phyloP scores from a whole-genome alignment of 2,797 vertebrate species.

The Valencia hispanica region DNA sequence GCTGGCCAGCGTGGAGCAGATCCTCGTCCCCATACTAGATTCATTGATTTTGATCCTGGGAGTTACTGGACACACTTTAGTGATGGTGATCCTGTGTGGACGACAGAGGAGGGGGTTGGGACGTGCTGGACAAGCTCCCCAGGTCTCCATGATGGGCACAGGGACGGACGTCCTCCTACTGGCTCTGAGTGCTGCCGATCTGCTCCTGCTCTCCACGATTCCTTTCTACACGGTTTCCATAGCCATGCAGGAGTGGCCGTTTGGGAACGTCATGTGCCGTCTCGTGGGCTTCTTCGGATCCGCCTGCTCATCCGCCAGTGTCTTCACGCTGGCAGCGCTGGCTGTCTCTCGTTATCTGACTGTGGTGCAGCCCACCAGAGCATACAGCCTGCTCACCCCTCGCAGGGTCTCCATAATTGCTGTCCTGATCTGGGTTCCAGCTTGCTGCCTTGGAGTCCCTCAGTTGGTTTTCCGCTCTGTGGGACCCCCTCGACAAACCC shows the following conservation, averaged over 20 bases:
- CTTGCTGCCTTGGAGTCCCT: constrained; percentile 72
- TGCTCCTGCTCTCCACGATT: constrained; percentile 75
- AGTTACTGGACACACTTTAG: constrained; percentile 73
- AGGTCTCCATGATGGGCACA: constrained; percentile 40
- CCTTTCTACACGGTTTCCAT: constrained; percentile 79
- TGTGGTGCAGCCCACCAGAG: constrained; percentile 74
- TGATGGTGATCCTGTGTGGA: constrained; percentile 75
- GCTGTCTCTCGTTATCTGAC: constrained; percentile 79
- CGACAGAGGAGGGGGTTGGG: constrained; percentile 38
- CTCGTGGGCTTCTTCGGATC: constrained; percentile 79
- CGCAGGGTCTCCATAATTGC: constrained; percentile 48
- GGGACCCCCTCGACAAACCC: not conserved
- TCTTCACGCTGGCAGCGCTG: constrained; percentile 76
- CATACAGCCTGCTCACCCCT: constrained; percentile 66
- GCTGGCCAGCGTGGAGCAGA: constrained; percentile 54
- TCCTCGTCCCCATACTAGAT: constrained; percentile 80
- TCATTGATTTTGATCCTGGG: constrained; percentile 74
- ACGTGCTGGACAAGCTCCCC: constrained; percentile 15
- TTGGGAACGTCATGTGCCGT: constrained; percentile 78
- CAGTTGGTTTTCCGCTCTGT: constrained; percentile 77
- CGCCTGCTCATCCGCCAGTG: constrained; percentile 74
- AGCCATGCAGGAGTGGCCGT: constrained; percentile 75
- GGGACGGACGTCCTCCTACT: constrained; percentile 80
- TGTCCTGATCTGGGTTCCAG: constrained; percentile 74
- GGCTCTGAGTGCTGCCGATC: constrained; percentile 77